phyloP scores from a whole-genome alignment of 2,888 invertebrate species.

The Sthenelais limicola region DNA sequence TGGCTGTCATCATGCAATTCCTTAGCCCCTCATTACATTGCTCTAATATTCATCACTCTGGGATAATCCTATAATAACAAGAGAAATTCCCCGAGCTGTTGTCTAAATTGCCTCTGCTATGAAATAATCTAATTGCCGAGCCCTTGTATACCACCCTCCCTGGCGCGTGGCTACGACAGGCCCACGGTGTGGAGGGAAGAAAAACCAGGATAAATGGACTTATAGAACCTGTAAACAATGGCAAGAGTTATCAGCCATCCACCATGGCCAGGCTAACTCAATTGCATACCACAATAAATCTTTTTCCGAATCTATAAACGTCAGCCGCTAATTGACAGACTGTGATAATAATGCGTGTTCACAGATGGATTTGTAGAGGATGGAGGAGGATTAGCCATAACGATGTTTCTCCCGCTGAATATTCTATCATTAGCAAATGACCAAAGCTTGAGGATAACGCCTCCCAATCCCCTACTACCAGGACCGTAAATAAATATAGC shows the following conservation, averaged over 20 bases:
- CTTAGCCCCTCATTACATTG: no score
- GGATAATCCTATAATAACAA: slow-evolving; percentile 33
- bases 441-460: no score
- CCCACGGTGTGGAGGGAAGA: background rate
- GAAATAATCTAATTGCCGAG: slow-evolving; percentile 10
- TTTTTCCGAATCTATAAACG: slow-evolving; percentile 2
- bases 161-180: background rate
- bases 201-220: slow-evolving; percentile 20
- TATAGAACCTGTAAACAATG: background rate
- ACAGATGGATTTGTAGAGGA: no score
- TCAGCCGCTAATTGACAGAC: background rate
- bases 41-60: slow-evolving; percentile 5
- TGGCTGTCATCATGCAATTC: no score
- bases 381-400: no score
- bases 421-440: no score
- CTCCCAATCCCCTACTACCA: no score
- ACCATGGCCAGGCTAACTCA: background rate
- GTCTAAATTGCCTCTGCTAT: slow-evolving; percentile 22
- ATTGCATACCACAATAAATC: background rate
- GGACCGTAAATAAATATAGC: no score
- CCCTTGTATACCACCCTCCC: background rate
- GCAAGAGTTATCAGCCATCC: background rate
- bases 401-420: no score
- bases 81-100: slow-evolving; percentile 5
- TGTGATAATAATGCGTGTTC: background rate